Evolutionary conservation across 2,113 vertebrate species (phyloP), one percentile per base, ranked within the genome.

Genomic region (Saguinus imperator): DNA sequence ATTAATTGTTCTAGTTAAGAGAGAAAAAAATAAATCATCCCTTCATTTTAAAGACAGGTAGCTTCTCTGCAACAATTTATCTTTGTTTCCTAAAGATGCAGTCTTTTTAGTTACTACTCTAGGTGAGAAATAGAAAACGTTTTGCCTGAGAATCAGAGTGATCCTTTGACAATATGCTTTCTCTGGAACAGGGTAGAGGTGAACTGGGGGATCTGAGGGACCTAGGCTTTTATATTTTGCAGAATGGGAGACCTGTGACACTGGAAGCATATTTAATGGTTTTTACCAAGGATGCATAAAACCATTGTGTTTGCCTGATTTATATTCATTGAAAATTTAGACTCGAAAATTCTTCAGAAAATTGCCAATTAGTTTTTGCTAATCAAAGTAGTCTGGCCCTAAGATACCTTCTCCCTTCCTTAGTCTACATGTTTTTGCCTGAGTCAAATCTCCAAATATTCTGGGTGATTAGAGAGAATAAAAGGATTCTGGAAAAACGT

Each of bases 1-100:
- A 96, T 96, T 96, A 97, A 95, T 96, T 87, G 43, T 91, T 89
- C 89, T 96, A 83, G 83, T 57, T 50, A 90, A 79, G 21, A 94
- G 12, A 96, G 35, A 87, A 93, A 25, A 96, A 82, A 48, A 90
- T 76, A 96, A 89, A 97, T 76, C 94, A 92, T 89, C 27, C 29
- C 40, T 70, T 95, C 12, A 64, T 45, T 70, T 76, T 57, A 61
- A 58, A 95, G 68, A 94, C 61, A 83, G 13, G 10, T 66, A 91
- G 70, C 2, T 93, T 92, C 37, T 32, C 29, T 85, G 40, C 21
- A 90, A 9, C 50, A 94, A 58, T 96, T 96, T 68, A 37, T 85
- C 77, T 73, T 1, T 32, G 3, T 91, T 80, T 97, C 94, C 75
- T 40, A 37, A 95, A 79, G 32, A 92, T 23, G 43, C 3, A 37